phyloP scores from a whole-genome alignment of 23 tunicate species.

The Aplidium turbinatum region DNA sequence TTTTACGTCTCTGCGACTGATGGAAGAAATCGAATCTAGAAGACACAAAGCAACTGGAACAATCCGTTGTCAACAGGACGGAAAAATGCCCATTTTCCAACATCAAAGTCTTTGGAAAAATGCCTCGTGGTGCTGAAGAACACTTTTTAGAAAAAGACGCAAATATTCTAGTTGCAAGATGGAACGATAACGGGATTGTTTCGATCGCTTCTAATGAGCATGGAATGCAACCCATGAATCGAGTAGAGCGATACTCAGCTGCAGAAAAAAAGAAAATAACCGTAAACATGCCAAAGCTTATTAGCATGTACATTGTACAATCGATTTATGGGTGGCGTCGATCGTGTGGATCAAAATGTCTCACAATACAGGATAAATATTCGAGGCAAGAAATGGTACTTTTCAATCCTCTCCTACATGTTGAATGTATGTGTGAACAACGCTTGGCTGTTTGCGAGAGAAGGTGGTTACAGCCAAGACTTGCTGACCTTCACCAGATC shows the following conservation, averaged over 20 bases:
- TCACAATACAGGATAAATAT: constrained; percentile 10
- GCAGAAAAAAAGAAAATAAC: constrained; percentile 6
- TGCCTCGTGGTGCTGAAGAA: constrained; percentile 5
- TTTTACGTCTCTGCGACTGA: background rate
- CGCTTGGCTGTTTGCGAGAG: constrained; percentile 5
- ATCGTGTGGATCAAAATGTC: constrained; percentile 15
- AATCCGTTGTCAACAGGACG: background rate
- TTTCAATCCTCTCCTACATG: background rate
- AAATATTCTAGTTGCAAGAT: background rate
- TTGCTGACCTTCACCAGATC: constrained; percentile 13
- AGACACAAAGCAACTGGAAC: constrained; percentile 17
- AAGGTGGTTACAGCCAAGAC: constrained; percentile 25
- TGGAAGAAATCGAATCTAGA: background rate
- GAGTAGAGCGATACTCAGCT: constrained; percentile 19
- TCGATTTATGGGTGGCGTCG: constrained; percentile 13
- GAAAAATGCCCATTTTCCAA: constrained; percentile 6
- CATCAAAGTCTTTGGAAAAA: background rate
- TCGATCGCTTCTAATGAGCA: constrained; percentile 10
- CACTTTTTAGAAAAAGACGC: constrained; percentile 6
- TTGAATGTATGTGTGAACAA: constrained; percentile 1
- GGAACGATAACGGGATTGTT: constrained; percentile 17
- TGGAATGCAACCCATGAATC: constrained; percentile 3
- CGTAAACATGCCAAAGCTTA: constrained; percentile 4
- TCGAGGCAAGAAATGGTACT: constrained; percentile 21
- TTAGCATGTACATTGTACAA: constrained; percentile 12